A percentile compares a stretch with the other conserved stretches of the same genome.
These are phyloP conservation scores for Spatula versicolor DNA, from an alignment of 2,797 vertebrate genomes.

Conservation along the genomic window DNA sequence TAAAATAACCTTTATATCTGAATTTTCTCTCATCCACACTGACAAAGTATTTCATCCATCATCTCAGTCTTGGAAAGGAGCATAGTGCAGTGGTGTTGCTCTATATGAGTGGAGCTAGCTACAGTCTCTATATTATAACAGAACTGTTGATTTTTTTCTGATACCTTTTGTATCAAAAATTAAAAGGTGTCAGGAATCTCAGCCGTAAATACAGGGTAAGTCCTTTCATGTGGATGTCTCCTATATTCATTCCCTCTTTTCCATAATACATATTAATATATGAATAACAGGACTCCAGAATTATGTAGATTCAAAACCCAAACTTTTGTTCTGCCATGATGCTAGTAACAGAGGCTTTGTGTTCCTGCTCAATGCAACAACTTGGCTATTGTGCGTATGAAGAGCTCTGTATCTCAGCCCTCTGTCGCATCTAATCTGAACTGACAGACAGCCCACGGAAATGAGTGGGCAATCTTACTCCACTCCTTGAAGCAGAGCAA, in stretches of 20 bases:
- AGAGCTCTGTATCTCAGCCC: slow-evolving; percentile 42
- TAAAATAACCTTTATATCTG: not conserved
- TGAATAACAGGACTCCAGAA: not conserved
- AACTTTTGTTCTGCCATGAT: slow-evolving; percentile 11
- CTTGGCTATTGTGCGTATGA: slow-evolving; percentile 31
- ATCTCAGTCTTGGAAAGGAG: not conserved
- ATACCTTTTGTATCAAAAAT: slow-evolving; percentile 41
- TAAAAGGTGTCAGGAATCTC: not conserved
- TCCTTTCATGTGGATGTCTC: not conserved
- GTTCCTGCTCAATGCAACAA: not conserved
- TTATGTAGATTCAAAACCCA: not conserved
- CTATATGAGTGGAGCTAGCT: not conserved
- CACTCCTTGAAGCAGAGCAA: slow-evolving; percentile 28
- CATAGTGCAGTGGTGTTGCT: not conserved
- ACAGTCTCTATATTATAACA: not conserved
- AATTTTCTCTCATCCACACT: not conserved
- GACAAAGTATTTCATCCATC: not conserved
- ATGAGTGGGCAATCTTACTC: slow-evolving; percentile 64
- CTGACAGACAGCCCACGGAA: slow-evolving; percentile 69
- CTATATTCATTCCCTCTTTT: not conserved
- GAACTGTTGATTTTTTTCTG: not conserved
- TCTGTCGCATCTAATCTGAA: slow-evolving; percentile 41
- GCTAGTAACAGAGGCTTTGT: slow-evolving; percentile 13
- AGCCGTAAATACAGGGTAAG: slow-evolving; percentile 16
- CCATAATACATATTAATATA: not conserved